phyloP scores from a whole-genome alignment of 2,888 invertebrate species.

The Lypha dubia region DNA sequence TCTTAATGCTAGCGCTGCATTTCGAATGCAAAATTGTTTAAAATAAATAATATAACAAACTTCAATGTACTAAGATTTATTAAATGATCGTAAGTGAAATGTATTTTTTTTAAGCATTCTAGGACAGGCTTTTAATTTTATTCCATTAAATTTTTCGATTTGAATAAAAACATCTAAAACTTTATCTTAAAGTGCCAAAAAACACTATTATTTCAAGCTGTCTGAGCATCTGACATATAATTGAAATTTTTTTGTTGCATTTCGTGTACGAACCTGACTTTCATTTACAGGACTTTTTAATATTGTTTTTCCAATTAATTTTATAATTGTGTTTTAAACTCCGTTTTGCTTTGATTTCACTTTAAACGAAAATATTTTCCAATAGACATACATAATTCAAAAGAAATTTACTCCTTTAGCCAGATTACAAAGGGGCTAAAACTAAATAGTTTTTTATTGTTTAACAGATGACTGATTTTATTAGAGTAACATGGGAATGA shows the following conservation, averaged over 20 bases:
- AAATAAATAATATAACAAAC: conserved; percentile 63
- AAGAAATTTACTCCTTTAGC: conserved; percentile 53
- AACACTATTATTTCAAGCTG: too few species aligned
- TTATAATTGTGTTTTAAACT: neutral
- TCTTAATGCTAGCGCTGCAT: conserved; percentile 35
- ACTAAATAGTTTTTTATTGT: conserved; percentile 71
- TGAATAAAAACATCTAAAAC: too few species aligned
- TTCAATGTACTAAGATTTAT: conserved; percentile 52
- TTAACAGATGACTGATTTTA: conserved; percentile 70
- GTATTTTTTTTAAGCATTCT: too few species aligned
- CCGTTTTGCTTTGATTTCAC: conserved; percentile 1
- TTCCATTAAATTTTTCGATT: too few species aligned
- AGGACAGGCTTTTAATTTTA: too few species aligned
- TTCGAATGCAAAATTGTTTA: conserved; percentile 60
- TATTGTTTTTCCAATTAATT: too few species aligned
- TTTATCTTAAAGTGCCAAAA: too few species aligned
- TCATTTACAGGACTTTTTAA: too few species aligned
- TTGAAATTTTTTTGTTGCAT: too few species aligned
- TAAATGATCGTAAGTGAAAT: neutral
- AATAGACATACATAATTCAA: conserved; percentile 53
- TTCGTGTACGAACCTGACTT: too few species aligned
- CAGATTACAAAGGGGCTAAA: conserved; percentile 67
- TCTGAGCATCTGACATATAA: too few species aligned
- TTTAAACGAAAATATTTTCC: conserved; percentile 49
- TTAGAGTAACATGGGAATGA: too few species aligned